These are phyloP conservation scores for Lithophane leautieri DNA, from an alignment of 2,888 invertebrate genomes.

Conservation along the genomic window DNA sequence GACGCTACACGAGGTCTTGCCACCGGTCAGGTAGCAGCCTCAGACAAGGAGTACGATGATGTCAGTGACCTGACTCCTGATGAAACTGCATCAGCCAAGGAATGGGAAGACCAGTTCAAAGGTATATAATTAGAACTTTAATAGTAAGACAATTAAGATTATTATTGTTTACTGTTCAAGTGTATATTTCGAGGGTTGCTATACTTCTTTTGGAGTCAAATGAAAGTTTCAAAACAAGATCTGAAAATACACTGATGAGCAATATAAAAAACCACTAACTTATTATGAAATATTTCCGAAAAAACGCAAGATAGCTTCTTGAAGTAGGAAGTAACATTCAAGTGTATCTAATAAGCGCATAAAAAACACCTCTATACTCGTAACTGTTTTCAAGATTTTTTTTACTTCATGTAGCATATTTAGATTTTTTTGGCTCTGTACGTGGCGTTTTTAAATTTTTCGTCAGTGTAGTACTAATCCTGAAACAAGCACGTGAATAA, in stretches of 20 bases:
- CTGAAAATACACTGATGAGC: no score
- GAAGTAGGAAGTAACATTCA: no score
- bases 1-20: slow-evolving; percentile 86
- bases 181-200: not conserved
- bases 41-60: slow-evolving; percentile 85
- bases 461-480: not conserved
- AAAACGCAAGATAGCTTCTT: no score
- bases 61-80: slow-evolving; percentile 84
- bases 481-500: not conserved
- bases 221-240: not conserved
- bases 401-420: no score
- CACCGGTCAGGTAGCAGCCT: slow-evolving; percentile 83
- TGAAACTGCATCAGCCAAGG: slow-evolving; percentile 84
- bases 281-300: no score
- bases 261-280: no score
- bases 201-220: not conserved
- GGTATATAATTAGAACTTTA: slow-evolving; percentile 68
- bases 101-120: slow-evolving; percentile 88
- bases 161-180: not conserved
- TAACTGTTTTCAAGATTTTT: no score
- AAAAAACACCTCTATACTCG: no score
- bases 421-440: no score
- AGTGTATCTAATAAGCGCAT: no score
- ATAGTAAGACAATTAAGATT: not conserved
- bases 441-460: no score